Evolutionary conservation across 2,797 vertebrate species (phyloP).

Genomic region (Chelon auratus): DNA sequence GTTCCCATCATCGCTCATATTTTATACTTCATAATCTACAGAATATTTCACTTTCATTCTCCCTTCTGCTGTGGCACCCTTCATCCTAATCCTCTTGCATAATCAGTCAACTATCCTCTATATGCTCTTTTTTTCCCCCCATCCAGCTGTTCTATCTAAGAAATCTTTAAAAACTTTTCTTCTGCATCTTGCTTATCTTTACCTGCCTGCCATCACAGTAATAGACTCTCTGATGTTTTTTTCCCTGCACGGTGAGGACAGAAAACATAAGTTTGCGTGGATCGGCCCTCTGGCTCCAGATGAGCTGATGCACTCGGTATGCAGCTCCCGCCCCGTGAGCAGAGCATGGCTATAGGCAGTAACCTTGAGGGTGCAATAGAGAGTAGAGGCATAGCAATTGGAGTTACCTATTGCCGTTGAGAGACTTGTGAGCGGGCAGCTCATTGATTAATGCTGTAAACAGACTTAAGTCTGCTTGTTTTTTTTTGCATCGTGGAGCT

Average conservation of each 20-base stretch:
- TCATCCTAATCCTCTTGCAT: conserved; percentile 3
- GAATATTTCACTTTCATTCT: conserved; percentile 26
- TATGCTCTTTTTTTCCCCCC: not conserved
- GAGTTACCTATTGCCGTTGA: conserved; percentile 36
- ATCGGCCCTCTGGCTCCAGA: conserved; percentile 50
- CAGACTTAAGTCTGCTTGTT: conserved; percentile 57
- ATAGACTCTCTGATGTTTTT: conserved; percentile 17
- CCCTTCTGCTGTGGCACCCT: not conserved
- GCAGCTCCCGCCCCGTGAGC: conserved; percentile 44
- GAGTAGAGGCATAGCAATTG: conserved; percentile 39
- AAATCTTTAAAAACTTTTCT: not conserved
- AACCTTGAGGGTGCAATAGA: conserved; percentile 65
- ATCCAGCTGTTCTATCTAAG: not conserved
- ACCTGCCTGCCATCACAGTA: conserved; percentile 23
- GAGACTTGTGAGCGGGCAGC: conserved; percentile 52
- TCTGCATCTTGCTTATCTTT: not conserved
- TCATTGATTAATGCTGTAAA: conserved; percentile 69
- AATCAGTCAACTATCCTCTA: not conserved
- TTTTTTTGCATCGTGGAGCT: conserved; percentile 40
- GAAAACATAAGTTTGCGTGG: conserved; percentile 37
- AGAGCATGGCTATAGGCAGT: conserved; percentile 38
- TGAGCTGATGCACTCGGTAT: conserved; percentile 55
- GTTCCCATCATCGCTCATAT: conserved; percentile 12
- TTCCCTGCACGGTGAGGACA: conserved; percentile 15
- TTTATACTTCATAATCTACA: conserved; percentile 21